phyloP scores from a whole-genome alignment of 1,140 invertebrate genomes.

The Gonatopus flavifemur region DNA sequence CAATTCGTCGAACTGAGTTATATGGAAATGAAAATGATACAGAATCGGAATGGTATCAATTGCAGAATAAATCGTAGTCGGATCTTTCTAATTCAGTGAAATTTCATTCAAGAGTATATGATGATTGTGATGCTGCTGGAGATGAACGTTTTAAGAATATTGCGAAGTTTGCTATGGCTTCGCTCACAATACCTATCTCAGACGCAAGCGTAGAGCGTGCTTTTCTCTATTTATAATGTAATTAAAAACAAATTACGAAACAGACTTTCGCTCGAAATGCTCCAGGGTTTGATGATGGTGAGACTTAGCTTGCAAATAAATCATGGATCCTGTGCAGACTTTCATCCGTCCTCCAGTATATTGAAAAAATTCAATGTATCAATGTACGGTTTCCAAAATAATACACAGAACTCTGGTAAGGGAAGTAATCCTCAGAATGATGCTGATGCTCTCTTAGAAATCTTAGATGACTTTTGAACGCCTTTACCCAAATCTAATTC shows the following conservation, averaged over 20 bases:
- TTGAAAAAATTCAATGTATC: background rate
- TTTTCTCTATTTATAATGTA: too few species aligned
- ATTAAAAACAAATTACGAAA: background rate
- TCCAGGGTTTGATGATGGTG: background rate
- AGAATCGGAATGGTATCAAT: background rate
- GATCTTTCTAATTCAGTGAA: background rate
- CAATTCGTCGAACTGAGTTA: background rate
- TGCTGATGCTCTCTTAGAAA: too few species aligned
- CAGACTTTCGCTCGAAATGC: background rate
- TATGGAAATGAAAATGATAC: background rate
- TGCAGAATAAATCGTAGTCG: too few species aligned
- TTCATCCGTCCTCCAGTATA: background rate
- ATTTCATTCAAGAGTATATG: background rate
- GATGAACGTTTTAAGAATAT: background rate
- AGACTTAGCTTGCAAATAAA: background rate
- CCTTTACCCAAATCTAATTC: background rate
- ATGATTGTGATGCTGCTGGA: background rate
- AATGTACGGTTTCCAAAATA: background rate
- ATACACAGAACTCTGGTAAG: background rate
- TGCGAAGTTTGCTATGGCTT: background rate
- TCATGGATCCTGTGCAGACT: background rate
- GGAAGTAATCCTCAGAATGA: background rate
- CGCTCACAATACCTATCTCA: background rate
- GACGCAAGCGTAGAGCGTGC: too few species aligned
- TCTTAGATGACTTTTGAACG: too few species aligned